Conservation (phyloP, 2,113 vertebrate species). For the Isichthys henryi region DNA sequence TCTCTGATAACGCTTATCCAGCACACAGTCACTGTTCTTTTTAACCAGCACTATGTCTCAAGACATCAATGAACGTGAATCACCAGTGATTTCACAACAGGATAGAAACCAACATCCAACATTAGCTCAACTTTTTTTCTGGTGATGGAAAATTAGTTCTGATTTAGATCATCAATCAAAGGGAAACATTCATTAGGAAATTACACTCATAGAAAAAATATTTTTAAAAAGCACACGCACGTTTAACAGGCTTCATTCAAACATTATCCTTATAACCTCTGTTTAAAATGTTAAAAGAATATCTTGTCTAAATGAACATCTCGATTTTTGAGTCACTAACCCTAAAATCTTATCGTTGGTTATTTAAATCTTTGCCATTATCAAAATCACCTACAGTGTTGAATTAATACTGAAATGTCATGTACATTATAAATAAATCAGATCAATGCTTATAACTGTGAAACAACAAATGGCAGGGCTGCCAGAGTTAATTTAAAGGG, state of each 20-base stretch:
- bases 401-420: neutral
- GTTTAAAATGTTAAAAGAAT: neutral
- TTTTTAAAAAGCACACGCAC: neutral
- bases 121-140: neutral
- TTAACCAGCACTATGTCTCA: neutral
- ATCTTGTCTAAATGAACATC: neutral
- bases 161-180: neutral
- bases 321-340: neutral
- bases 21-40: neutral
- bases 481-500: neutral
- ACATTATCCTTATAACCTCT: neutral
- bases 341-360: neutral
- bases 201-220: neutral
- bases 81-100: neutral
- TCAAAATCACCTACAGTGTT: neutral
- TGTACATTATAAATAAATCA: slow-evolving; percentile 39
- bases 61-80: neutral
- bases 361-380: neutral
- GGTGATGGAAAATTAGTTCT: neutral
- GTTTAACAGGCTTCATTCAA: neutral
- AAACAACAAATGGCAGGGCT: slow-evolving; percentile 37
- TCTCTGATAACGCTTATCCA: neutral
- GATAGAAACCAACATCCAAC: neutral
- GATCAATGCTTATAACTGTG: slow-evolving; percentile 51
- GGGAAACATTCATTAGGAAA: neutral